Evolutionary conservation across 2,888 invertebrate genomes (phyloP).

Genomic region (Auanema freiburgensis): DNA sequence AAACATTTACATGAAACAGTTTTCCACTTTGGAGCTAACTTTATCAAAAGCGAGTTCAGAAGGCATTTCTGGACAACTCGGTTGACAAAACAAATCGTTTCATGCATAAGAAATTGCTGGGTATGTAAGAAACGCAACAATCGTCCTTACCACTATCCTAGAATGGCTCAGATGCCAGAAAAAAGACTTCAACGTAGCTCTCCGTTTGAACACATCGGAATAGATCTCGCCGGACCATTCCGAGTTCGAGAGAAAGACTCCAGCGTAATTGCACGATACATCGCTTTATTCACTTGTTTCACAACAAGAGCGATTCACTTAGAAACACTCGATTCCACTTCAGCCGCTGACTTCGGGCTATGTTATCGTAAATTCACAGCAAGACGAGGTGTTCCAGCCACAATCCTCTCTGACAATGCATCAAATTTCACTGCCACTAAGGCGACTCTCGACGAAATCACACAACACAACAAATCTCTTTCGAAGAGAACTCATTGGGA

Average conservation of each 20-base stretch:
- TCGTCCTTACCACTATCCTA: background rate
- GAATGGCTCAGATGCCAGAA: constrained; percentile 1
- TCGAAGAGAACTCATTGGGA: background rate
- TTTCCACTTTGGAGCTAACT: too few relatives aligned
- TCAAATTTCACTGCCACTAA: too few relatives aligned
- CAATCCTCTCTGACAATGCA: too few relatives aligned
- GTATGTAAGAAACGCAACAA: constrained; percentile 2
- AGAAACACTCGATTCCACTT: background rate
- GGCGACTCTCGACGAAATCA: background rate
- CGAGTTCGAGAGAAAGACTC: background rate
- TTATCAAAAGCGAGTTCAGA: too few relatives aligned
- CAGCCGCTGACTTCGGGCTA: too few relatives aligned
- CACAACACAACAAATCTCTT: background rate
- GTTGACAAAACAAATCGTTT: too few relatives aligned
- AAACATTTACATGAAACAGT: too few relatives aligned
- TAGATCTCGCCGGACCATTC: constrained; percentile 10
- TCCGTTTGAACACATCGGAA: constrained; percentile 13
- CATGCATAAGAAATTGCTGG: background rate
- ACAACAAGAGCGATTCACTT: constrained; percentile 8
- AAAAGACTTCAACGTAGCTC: background rate
- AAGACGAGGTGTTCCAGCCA: too few relatives aligned
- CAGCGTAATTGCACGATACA: background rate
- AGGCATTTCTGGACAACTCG: too few relatives aligned
- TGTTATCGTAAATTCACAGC: too few relatives aligned
- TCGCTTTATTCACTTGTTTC: constrained; percentile 4